A percentile compares a stretch with the other conserved stretches of the same genome.
These are phyloP conservation scores for Pogonophryne albipinna DNA, from an alignment of 2,797 vertebrate species.

Conservation along the genomic window DNA sequence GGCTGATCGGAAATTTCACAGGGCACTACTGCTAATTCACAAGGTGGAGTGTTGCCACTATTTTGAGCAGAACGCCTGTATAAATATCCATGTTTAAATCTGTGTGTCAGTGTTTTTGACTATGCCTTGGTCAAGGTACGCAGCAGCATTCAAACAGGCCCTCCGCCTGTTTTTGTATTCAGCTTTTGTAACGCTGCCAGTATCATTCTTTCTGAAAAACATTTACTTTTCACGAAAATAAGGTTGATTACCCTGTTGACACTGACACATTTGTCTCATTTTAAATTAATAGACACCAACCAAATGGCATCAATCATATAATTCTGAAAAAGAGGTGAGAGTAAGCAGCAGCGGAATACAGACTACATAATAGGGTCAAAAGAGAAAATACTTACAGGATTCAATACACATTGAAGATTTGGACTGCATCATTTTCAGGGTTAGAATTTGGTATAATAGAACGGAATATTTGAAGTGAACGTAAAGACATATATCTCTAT, in stretches of 20 bases:
- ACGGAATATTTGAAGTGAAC: background rate
- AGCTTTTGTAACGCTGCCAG: constrained; percentile 35
- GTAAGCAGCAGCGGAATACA: constrained; percentile 5
- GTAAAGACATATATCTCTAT: background rate
- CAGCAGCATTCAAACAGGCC: constrained; percentile 43
- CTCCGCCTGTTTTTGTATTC: constrained; percentile 45
- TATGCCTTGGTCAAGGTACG: constrained; percentile 37
- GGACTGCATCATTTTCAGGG: background rate
- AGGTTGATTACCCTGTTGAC: constrained; percentile 40
- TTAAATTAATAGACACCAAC: constrained; percentile 36
- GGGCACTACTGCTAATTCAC: constrained; percentile 69
- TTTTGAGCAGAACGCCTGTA: constrained; percentile 30
- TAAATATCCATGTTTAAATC: constrained; percentile 57
- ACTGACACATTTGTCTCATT: constrained; percentile 29
- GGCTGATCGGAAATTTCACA: constrained; percentile 75
- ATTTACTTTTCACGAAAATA: constrained; percentile 38
- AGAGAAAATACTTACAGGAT: constrained; percentile 1
- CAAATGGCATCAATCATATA: constrained; percentile 30
- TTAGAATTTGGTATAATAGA: background rate
- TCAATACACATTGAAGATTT: constrained; percentile 1
- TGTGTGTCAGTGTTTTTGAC: constrained; percentile 47
- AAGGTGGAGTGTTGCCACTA: constrained; percentile 53
- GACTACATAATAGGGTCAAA: constrained; percentile 6
- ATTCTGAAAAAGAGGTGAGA: constrained; percentile 16
- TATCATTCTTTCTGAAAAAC: constrained; percentile 28